A percentile compares a stretch with the other conserved stretches of the same genome.
These are phyloP conservation scores for Amazona vittata DNA, from an alignment of 2,113 vertebrate genomes.

Conservation along the genomic window DNA sequence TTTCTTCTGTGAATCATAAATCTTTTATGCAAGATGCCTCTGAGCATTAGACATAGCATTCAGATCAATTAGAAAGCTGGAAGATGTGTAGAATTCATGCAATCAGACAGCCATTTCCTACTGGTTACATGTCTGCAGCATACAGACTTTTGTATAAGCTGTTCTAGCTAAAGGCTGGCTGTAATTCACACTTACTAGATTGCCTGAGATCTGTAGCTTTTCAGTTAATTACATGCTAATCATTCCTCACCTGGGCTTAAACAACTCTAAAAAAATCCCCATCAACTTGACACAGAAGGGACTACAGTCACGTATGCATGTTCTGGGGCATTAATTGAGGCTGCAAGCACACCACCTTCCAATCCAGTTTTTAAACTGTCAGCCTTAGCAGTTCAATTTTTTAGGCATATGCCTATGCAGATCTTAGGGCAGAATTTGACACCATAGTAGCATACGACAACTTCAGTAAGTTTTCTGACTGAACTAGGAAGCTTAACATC, in stretches of 20 bases:
- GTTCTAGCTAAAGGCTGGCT: not conserved
- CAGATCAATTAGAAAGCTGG: not conserved
- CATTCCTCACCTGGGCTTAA: slow-evolving; percentile 19
- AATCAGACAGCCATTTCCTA: not conserved
- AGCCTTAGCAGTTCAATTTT: not conserved
- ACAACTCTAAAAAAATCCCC: not conserved
- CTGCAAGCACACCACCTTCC: not conserved
- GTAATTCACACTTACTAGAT: not conserved
- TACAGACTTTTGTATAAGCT: not conserved
- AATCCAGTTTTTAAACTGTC: not conserved
- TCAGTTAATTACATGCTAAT: slow-evolving; percentile 5
- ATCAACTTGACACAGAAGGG: not conserved
- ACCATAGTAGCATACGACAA: not conserved
- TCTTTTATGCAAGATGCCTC: not conserved
- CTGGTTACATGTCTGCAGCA: not conserved
- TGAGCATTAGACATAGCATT: not conserved
- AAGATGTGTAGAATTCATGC: not conserved
- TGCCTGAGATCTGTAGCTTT: not conserved
- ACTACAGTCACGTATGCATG: not conserved
- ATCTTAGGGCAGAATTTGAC: slow-evolving; percentile 25
- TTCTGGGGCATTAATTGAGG: not conserved
- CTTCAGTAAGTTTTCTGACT: not conserved
- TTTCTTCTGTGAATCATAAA: not conserved
- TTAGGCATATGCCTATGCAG: not conserved
- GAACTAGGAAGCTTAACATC: not conserved